Conservation (phyloP, 2,797 vertebrate genomes). For the Gymnodraco acuticeps region DNA sequence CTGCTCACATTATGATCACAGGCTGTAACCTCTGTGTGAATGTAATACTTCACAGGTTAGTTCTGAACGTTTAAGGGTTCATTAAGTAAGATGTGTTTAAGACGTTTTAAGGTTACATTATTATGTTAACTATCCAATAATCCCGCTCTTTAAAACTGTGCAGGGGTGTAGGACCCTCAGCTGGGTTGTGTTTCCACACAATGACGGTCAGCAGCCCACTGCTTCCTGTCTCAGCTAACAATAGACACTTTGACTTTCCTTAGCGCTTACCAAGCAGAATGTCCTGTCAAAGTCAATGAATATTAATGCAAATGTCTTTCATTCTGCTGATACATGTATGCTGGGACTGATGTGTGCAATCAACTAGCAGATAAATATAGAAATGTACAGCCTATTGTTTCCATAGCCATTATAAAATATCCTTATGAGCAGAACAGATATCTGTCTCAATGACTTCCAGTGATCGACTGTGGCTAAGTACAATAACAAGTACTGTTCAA, state of each 20-base stretch:
- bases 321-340: conserved; percentile 33
- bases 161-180: conserved; percentile 25
- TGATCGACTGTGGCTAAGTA: no score
- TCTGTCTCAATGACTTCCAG: not conserved
- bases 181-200: conserved; percentile 56
- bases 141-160: conserved; percentile 44
- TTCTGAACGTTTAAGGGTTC: not conserved
- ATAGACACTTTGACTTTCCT: conserved; percentile 55
- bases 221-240: conserved; percentile 73
- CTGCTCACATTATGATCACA: not conserved
- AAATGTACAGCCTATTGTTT: conserved; percentile 1
- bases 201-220: conserved; percentile 64
- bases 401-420: not conserved
- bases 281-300: conserved; percentile 46
- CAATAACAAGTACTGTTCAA: no score
- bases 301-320: conserved; percentile 38
- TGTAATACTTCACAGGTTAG: not conserved
- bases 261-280: conserved; percentile 68
- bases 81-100: not conserved
- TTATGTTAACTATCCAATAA: not conserved
- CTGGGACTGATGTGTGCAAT: not conserved
- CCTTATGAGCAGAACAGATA: not conserved
- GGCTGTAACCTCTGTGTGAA: no score
- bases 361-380: conserved; percentile 46
- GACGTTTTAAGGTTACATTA: not conserved